phyloP scores from a whole-genome alignment of 2,888 invertebrate genomes.

The Himalopsyche japonica region DNA sequence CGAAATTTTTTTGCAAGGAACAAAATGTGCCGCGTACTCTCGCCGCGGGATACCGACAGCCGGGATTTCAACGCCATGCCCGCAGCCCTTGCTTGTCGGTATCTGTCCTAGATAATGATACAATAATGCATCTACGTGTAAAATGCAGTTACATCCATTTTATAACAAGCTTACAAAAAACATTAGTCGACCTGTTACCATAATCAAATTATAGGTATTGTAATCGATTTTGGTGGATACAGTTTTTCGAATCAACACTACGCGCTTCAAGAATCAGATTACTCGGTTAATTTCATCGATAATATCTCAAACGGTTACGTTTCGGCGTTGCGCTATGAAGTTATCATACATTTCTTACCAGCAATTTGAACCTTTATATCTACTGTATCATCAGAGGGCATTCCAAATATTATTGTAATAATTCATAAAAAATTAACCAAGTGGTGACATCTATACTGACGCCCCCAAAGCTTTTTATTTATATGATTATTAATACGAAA shows the following conservation, averaged over 20 bases:
- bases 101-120: not conserved
- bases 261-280: not conserved
- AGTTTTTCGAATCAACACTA: not conserved
- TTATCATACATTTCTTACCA: not conserved
- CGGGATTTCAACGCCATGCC: no score
- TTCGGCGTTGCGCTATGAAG: not conserved
- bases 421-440: no score
- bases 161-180: not conserved
- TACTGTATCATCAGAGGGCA: not conserved
- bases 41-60: no score
- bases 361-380: not conserved
- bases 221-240: not conserved
- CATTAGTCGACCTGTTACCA: not conserved
- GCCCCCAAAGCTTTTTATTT: not conserved
- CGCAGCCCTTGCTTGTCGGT: not conserved
- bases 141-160: not conserved
- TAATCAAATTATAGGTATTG: not conserved
- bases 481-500: no score
- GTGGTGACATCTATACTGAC: not conserved
- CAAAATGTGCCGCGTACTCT: no score
- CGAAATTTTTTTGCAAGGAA: no score
- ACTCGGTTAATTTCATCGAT: not conserved
- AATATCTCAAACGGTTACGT: not conserved
- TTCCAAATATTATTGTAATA: not conserved
- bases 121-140: not conserved